Evolutionary conservation across 2,888 invertebrate species (phyloP).

Genomic region (Platycnemis pennipes): DNA sequence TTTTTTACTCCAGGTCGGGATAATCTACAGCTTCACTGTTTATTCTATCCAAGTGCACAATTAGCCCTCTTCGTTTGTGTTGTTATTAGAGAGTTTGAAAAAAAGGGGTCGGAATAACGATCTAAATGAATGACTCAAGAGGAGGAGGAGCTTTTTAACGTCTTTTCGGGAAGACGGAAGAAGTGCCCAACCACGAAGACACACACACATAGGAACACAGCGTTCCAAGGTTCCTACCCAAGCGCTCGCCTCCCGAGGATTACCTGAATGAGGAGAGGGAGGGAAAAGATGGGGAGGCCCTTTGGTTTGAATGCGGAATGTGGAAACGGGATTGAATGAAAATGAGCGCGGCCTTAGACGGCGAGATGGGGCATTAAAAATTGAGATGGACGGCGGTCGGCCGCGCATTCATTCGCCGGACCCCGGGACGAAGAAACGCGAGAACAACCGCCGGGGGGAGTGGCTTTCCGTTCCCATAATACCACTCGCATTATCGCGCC

Average conservation of each 20-base stretch:
- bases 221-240: background rate
- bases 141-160: background rate
- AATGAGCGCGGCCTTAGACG: background rate
- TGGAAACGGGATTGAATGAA: conserved; percentile 30
- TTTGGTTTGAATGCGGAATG: background rate
- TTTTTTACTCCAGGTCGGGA: background rate
- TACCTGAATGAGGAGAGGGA: conserved; percentile 2
- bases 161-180: background rate
- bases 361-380: conserved; percentile 18
- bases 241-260: background rate
- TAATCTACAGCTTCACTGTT: background rate
- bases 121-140: background rate
- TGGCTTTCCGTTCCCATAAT: conserved; percentile 27
- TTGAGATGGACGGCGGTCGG: conserved; percentile 23
- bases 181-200: background rate
- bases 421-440: background rate
- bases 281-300: background rate
- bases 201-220: background rate
- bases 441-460: background rate
- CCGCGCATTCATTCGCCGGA: conserved; percentile 20
- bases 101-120: background rate
- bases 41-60: background rate
- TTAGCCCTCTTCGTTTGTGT: background rate
- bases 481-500: conserved; percentile 31
- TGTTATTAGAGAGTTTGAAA: background rate